A percentile compares a stretch with the other conserved stretches of the same genome.
Evolutionary conservation across 30 jellyfish, hydroid and myxozoan species (phyloP).

Genomic region (Hydractinia echinata): DNA sequence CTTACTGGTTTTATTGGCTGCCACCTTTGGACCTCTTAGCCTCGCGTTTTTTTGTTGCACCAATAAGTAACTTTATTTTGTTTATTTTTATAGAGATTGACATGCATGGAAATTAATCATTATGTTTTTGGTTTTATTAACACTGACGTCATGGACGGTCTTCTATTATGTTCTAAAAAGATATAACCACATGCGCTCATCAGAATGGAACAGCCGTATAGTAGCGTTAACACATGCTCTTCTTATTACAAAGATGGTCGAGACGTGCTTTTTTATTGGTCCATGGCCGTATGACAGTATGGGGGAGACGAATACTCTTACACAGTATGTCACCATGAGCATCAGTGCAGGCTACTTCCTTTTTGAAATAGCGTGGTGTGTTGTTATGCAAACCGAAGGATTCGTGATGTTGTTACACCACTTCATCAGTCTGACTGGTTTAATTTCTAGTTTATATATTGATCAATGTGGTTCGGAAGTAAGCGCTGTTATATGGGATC

Average conservation of each 20-base stretch:
- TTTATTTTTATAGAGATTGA: no score
- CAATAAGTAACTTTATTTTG: no score
- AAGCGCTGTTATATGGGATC: constrained; percentile 66
- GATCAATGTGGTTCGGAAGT: constrained; percentile 84
- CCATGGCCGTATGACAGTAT: constrained; percentile 59
- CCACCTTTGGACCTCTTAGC: no score
- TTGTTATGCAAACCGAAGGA: constrained; percentile 74
- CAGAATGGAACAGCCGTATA: constrained; percentile 74
- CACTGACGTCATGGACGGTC: constrained; percentile 40
- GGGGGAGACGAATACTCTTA: constrained; percentile 59
- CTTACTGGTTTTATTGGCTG: no score
- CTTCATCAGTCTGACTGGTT: constrained; percentile 61
- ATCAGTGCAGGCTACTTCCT: constrained; percentile 72
- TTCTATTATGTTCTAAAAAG: constrained; percentile 26
- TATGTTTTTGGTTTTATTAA: not conserved
- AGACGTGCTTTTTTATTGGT: constrained; percentile 36
- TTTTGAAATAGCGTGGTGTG: constrained; percentile 76
- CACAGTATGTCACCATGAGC: constrained; percentile 42
- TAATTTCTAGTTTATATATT: constrained; percentile 53
- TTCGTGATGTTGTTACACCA: constrained; percentile 71
- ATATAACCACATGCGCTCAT: constrained; percentile 7
- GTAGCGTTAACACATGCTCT: constrained; percentile 72
- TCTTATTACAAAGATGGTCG: constrained; percentile 30
- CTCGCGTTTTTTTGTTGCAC: no score
- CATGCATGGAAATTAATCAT: not conserved